A percentile compares a stretch with the other conserved stretches of the same genome.
These are phyloP conservation scores for Melangyna quadrimaculata DNA, from an alignment of 2,888 invertebrate species.

Conservation along the genomic window DNA sequence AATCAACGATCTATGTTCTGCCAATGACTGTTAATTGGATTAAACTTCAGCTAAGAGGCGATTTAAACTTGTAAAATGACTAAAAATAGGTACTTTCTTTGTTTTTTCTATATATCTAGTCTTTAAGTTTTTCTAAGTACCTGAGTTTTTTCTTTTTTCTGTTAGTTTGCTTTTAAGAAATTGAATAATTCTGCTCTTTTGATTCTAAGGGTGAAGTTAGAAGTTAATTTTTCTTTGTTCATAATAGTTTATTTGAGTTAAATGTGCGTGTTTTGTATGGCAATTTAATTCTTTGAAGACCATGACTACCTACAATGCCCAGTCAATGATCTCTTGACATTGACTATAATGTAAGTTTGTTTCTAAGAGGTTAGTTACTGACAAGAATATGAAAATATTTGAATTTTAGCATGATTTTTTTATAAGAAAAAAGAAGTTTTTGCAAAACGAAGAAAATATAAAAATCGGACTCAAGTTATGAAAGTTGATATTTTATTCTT, in stretches of 20 bases:
- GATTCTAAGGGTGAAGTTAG: background rate
- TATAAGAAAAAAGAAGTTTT: no score
- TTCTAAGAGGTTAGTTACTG: no score
- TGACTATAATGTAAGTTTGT: no score
- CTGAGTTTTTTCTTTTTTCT: background rate
- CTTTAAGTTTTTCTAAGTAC: background rate
- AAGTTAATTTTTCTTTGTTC: background rate
- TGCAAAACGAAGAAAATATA: no score
- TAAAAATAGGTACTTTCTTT: slow-evolving; percentile 5
- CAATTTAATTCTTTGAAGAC: background rate
- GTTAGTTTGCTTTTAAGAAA: background rate
- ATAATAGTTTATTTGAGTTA: background rate
- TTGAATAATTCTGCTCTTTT: background rate
- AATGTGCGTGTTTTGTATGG: background rate
- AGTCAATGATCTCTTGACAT: background rate
- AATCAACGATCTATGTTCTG: slow-evolving; percentile 42
- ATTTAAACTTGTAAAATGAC: slow-evolving; percentile 51
- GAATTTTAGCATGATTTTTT: no score
- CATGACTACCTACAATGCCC: background rate
- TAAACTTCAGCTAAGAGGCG: slow-evolving; percentile 60
- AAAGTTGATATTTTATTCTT: no score
- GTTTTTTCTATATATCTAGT: background rate
- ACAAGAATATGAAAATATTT: no score
- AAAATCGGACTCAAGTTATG: no score
- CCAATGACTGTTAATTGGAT: slow-evolving; percentile 69